Evolutionary conservation across 2,113 vertebrate genomes (phyloP).

Genomic region (Morone chrysops): DNA sequence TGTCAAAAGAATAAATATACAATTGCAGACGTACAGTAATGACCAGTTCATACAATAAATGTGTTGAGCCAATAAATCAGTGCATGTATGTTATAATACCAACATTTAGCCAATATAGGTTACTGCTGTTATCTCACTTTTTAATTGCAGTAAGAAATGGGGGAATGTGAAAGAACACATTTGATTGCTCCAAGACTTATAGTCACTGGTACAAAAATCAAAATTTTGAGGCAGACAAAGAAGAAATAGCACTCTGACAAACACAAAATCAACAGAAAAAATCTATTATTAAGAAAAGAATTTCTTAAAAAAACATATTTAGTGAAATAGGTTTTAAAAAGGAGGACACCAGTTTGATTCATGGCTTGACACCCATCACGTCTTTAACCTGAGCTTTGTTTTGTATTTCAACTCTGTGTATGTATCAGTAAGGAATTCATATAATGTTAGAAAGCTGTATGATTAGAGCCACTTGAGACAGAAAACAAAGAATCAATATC

Average conservation of each 20-base stretch:
- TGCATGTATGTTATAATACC: too few species aligned
- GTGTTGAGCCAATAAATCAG: background rate
- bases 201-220: background rate
- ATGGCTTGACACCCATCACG: too few species aligned
- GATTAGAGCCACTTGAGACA: constrained; percentile 9
- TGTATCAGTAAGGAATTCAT: background rate
- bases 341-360: background rate
- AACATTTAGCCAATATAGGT: too few species aligned
- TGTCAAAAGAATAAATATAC: too few species aligned
- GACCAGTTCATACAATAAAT: too few species aligned
- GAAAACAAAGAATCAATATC: constrained; percentile 29
- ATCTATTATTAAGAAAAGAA: background rate
- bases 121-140: background rate
- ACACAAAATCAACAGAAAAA: background rate
- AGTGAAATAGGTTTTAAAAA: background rate
- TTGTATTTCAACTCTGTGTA: background rate
- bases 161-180: constrained; percentile 19
- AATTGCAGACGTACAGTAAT: too few species aligned
- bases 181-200: background rate
- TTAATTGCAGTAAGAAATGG: background rate
- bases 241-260: constrained; percentile 3
- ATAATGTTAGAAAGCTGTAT: background rate
- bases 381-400: background rate
- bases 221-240: constrained; percentile 9
- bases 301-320: background rate